phyloP scores from a whole-genome alignment of 2,888 invertebrate genomes.

The Oligia latruncula region DNA sequence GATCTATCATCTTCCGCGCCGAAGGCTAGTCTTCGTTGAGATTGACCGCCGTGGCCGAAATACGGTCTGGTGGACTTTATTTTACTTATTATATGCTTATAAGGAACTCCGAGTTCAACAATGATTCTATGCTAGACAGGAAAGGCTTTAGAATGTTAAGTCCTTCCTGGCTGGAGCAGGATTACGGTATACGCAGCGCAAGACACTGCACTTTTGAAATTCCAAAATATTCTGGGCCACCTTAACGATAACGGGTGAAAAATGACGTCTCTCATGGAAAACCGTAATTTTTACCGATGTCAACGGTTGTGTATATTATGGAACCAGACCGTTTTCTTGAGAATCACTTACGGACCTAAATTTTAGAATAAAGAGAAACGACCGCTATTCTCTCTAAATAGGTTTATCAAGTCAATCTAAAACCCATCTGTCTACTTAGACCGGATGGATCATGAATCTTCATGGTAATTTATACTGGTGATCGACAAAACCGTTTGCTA shows the following conservation, averaged over 20 bases:
- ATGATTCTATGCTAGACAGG: not conserved
- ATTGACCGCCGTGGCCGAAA: too few species aligned
- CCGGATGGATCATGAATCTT: slow-evolving; percentile 18
- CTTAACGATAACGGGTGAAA: not conserved
- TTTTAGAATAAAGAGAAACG: not conserved
- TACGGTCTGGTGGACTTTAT: too few species aligned
- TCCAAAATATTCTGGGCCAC: not conserved
- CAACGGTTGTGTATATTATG: not conserved
- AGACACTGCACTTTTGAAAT: not conserved
- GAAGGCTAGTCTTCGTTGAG: too few species aligned
- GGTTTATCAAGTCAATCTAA: not conserved
- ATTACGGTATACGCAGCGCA: not conserved
- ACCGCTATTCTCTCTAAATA: not conserved
- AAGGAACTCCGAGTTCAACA: not conserved
- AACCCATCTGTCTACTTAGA: not conserved
- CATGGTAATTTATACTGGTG: slow-evolving; percentile 18
- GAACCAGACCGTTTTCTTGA: not conserved
- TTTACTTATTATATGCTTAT: not conserved
- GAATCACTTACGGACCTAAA: not conserved
- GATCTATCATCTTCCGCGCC: too few species aligned
- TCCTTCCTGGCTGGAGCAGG: not conserved
- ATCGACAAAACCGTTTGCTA: slow-evolving; percentile 3
- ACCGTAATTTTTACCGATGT: not conserved
- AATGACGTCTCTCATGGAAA: too few species aligned
- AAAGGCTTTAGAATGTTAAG: not conserved